Evolutionary conservation across 1,140 invertebrate genomes (phyloP).

Genomic region (Triops cancriformis): DNA sequence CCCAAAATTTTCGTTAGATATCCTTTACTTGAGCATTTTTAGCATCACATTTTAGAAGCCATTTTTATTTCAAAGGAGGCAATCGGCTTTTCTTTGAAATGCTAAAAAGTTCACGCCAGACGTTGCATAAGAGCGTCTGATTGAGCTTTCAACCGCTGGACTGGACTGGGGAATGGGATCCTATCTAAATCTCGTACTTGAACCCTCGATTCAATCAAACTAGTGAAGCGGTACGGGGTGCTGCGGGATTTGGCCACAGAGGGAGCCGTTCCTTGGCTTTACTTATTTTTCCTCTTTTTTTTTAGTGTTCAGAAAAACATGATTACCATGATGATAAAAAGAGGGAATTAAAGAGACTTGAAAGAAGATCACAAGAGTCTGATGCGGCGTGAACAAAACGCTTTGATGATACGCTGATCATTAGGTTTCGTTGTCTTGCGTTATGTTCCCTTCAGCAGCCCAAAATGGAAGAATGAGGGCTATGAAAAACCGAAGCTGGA

Average conservation of each 20-base stretch:
- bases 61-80: not conserved
- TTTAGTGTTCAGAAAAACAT: not conserved
- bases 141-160: not conserved
- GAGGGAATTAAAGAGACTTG: not conserved
- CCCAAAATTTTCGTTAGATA: too few relatives aligned
- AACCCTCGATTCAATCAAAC: not conserved
- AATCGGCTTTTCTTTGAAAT: not conserved
- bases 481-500: not conserved
- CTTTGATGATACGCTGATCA: not conserved
- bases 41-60: too few relatives aligned
- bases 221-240: not conserved
- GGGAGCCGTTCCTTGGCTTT: not conserved
- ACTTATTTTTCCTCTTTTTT: not conserved
- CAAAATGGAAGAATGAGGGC: not conserved
- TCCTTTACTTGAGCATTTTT: too few relatives aligned
- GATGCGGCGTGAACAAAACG: not conserved
- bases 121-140: not conserved
- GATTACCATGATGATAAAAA: not conserved
- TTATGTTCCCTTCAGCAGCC: not conserved
- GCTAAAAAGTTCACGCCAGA: not conserved
- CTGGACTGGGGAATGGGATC: not conserved
- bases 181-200: not conserved
- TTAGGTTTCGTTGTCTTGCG: not conserved
- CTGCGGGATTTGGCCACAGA: not conserved
- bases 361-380: not conserved